Evolutionary conservation across 1,140 invertebrate genomes (phyloP).

Genomic region (Aphidius ervi): DNA sequence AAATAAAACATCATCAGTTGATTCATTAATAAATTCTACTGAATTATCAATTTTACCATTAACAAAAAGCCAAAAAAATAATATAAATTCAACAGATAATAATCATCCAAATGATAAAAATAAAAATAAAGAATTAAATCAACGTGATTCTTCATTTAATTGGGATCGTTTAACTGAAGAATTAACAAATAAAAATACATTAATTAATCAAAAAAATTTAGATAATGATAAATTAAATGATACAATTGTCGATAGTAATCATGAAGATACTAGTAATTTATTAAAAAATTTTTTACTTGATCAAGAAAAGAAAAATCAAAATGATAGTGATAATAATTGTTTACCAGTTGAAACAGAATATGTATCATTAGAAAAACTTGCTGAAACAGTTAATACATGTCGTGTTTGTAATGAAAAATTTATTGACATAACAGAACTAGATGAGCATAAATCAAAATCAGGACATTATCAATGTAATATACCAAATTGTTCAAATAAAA

Average conservation of each 20-base stretch:
- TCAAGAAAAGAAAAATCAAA: slow-evolving; percentile 44
- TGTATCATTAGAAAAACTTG: slow-evolving; percentile 50
- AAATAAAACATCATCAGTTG: neutral
- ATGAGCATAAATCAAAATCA: slow-evolving; percentile 45
- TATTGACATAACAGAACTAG: slow-evolving; percentile 46
- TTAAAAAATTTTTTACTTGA: slow-evolving; percentile 48
- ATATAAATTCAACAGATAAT: slow-evolving; percentile 4
- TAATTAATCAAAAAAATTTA: slow-evolving; percentile 22
- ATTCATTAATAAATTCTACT: no score
- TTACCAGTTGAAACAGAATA: slow-evolving; percentile 46
- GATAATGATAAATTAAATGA: slow-evolving; percentile 20
- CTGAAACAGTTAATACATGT: slow-evolving; percentile 47
- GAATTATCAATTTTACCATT: no score
- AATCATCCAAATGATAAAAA: neutral
- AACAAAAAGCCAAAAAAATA: no score
- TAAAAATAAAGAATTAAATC: slow-evolving; percentile 16
- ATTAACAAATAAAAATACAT: slow-evolving; percentile 19
- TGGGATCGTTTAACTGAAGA: slow-evolving; percentile 43
- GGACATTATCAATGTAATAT: slow-evolving; percentile 53
- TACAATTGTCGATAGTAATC: slow-evolving; percentile 20
- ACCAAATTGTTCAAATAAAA: slow-evolving; percentile 42
- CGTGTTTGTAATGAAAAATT: slow-evolving; percentile 52
- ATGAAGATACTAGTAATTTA: slow-evolving; percentile 33
- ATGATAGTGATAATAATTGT: slow-evolving; percentile 31
- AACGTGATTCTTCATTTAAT: slow-evolving; percentile 28